Evolutionary conservation across 2,797 vertebrate genomes (phyloP), one percentile per base, ranked within the genome.

Genomic region (Simalia tracyae): DNA sequence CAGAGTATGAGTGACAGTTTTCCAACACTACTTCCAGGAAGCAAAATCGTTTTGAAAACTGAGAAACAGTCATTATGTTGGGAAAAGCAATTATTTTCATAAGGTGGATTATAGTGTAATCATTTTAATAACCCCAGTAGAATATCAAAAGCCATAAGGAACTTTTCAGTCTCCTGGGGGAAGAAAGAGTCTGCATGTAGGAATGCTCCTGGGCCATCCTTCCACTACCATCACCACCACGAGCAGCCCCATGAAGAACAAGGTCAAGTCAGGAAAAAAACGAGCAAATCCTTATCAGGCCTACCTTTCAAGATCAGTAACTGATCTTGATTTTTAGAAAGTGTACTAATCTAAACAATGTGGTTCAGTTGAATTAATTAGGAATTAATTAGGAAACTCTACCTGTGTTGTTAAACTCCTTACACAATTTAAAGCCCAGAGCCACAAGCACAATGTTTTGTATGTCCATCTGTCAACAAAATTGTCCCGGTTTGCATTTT

Each of bases 11-110:
- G 68, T 85, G 95, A 94, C 90, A 95, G 91, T 95, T 96, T 63
- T 90, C 92, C 89, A 96, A 72, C 93, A 93, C 91, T 88, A 87
- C 96, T 91, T 95, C 95, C 95, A 96, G 93, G 94, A 96, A 95
- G 89, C 86, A 6, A 50, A 0, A 4, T 54, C 88, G 31, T 91
- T 88, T 91, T 93, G 90, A 90, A 86, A 28, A 8, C 1, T 87
- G 19, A 89, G 92, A 88, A 15, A 64, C 24, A 19, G 85, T 93
- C 22, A 60, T 86, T 93, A 56, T 89, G 84, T 14, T n/a, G n/a
- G 87, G 36, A 94, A 95, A 95, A 86, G 8, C 85, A 86, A 60
- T 86, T 86, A 60, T 59, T 86, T 86, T 86, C 85, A n/a, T 31
- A 36, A 31, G 54, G 14, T 24, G n/a, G 3, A 60, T 87, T 60